Percentiles rank a stretch among this genome's conserved stretches.
These are phyloP conservation scores for Halichondria panicea DNA, from an alignment of 37 sponge, comb jelly and placozoan genomes.

Conservation along the genomic window DNA sequence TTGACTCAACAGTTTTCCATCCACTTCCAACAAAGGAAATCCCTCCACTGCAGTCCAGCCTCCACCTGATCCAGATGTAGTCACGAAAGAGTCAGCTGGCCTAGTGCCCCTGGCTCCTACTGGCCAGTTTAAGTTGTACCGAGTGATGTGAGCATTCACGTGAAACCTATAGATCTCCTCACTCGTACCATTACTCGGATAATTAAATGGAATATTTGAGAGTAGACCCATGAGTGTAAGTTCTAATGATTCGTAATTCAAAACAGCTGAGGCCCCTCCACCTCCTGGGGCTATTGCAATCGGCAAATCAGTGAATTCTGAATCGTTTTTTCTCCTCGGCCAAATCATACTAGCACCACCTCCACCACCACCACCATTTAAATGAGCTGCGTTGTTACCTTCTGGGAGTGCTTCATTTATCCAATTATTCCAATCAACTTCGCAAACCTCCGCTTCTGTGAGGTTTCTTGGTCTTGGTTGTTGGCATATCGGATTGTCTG, in stretches of 20 bases:
- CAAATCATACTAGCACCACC: conserved; percentile 61
- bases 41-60: conserved; percentile 4
- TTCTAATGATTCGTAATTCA: not conserved
- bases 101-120: not conserved
- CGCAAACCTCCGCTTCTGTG: conserved; percentile 8
- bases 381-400: no score
- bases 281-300: conserved; percentile 45
- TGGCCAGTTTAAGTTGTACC: not conserved
- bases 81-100: not conserved
- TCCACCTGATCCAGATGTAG: conserved; percentile 41
- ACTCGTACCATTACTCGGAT: not conserved
- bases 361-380: conserved; percentile 66
- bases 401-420: not conserved
- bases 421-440: conserved; percentile 1
- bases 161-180: conserved; percentile 11
- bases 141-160: conserved; percentile 1
- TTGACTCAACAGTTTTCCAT: conserved; percentile 4
- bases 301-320: conserved; percentile 2
- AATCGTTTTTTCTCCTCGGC: not conserved
- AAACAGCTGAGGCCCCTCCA: conserved; percentile 26
- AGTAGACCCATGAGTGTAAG: not conserved
- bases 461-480: not conserved
- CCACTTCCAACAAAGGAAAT: not conserved
- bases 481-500: conserved; percentile 11
- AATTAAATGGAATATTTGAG: no score